Evolutionary conservation across 2,113 vertebrate genomes (phyloP).

Genomic region (Pituophis catenifer): DNA sequence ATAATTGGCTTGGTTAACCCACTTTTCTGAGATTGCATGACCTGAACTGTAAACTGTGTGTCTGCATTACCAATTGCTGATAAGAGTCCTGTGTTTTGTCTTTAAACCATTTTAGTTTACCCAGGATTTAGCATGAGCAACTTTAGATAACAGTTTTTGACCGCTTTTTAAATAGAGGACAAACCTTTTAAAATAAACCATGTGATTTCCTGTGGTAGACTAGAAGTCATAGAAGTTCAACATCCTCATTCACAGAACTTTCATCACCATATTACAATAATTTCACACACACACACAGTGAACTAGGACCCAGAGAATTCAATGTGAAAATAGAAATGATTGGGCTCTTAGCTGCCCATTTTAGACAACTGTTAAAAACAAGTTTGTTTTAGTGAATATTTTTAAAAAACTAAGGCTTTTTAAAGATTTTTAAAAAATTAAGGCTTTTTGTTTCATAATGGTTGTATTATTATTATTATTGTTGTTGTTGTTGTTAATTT

Average conservation of each 20-base stretch:
- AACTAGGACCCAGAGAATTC: background rate
- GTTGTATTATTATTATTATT: too few relatives aligned
- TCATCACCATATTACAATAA: background rate
- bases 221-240: background rate
- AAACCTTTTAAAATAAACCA: background rate
- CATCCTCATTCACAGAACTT: background rate
- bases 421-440: too few relatives aligned
- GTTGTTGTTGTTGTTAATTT: too few relatives aligned
- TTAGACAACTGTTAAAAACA: too few relatives aligned
- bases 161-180: background rate
- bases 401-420: too few relatives aligned
- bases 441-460: too few relatives aligned
- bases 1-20: background rate
- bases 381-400: too few relatives aligned
- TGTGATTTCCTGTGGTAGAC: background rate
- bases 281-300: background rate
- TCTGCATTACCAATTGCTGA: background rate
- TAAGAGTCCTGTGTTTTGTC: background rate
- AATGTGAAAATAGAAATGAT: background rate
- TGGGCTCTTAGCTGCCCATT: background rate
- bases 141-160: background rate
- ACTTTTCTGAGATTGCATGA: background rate
- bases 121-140: background rate
- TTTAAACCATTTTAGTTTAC: background rate
- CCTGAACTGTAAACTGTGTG: background rate